A percentile compares a stretch with the other conserved stretches of the same genome.
phyloP scores from a whole-genome alignment of 2,797 vertebrate genomes.

The Octomys mimax region DNA sequence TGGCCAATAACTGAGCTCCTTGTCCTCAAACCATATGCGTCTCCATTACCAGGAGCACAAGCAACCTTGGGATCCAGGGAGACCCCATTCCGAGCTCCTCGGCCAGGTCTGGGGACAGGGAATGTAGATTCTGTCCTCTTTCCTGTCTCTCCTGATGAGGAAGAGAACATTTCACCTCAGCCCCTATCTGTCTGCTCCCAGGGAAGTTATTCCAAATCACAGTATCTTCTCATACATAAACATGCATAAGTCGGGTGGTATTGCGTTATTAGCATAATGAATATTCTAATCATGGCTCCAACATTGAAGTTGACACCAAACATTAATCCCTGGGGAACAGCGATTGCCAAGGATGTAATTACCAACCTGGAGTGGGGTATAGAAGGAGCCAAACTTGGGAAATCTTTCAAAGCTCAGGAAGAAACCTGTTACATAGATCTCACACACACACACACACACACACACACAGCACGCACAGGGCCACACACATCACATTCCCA shows the following conservation, averaged over 20 bases:
- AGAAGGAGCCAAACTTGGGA: neutral
- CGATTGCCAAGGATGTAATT: constrained; percentile 39
- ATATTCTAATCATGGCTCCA: constrained; percentile 60
- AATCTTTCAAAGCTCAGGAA: neutral
- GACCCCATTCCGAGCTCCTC: neutral
- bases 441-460: neutral
- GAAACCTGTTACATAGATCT: neutral
- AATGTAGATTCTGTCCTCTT: neutral
- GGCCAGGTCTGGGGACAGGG: neutral
- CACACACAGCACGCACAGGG: no score
- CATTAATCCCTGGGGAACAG: constrained; percentile 53
- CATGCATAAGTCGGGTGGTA: neutral
- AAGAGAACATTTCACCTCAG: neutral
- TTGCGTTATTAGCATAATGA: constrained; percentile 58
- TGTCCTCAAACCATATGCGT: neutral
- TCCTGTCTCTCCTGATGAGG: neutral
- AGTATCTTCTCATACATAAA: constrained; percentile 41
- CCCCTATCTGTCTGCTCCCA: neutral
- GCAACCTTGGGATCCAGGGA: fast-evolving
- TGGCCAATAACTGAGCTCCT: neutral
- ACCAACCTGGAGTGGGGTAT: neutral
- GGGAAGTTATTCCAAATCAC: neutral
- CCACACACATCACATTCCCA: neutral
- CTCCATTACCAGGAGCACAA: neutral
- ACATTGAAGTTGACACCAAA: constrained; percentile 66